Conservation (phyloP, 1,140 invertebrate species). For the Ceratina japonica region DNA sequence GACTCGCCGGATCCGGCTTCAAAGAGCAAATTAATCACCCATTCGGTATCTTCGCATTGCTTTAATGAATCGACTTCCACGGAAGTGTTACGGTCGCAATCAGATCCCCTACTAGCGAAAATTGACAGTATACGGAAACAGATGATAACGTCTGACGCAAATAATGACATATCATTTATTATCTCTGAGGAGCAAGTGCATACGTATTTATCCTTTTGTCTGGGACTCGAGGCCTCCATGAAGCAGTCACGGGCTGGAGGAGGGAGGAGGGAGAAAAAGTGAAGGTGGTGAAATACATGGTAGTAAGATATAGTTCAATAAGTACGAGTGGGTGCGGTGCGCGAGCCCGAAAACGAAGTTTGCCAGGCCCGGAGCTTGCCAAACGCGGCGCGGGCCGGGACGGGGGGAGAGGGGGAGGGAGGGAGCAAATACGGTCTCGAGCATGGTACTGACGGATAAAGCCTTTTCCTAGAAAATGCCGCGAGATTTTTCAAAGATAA, state of each 20-base stretch:
- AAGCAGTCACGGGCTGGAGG: background rate
- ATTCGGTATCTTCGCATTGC: background rate
- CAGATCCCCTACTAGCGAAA: too few relatives aligned
- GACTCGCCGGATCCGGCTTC: background rate
- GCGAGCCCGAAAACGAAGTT: slow-evolving; percentile 57
- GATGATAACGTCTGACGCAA: too few relatives aligned
- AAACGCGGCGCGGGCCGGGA: slow-evolving; percentile 46
- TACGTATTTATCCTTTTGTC: background rate
- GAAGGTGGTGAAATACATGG: background rate
- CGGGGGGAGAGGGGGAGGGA: background rate
- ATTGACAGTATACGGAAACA: too few relatives aligned
- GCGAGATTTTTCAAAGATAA: slow-evolving; percentile 52
- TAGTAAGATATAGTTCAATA: slow-evolving; percentile 59
- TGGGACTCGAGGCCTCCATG: background rate
- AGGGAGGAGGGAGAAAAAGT: slow-evolving; percentile 15
- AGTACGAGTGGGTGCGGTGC: slow-evolving; percentile 52
- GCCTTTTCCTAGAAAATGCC: slow-evolving; percentile 54
- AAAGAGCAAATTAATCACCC: background rate
- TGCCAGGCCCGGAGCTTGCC: slow-evolving; percentile 54
- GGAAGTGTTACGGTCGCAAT: too few relatives aligned
- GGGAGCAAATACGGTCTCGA: slow-evolving; percentile 55
- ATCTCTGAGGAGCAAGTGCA: background rate
- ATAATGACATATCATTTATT: background rate
- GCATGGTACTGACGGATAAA: slow-evolving; percentile 57
- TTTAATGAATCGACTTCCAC: background rate